phyloP scores from a whole-genome alignment of 2,797 vertebrate genomes.

The Pseudochromis fuscus region DNA sequence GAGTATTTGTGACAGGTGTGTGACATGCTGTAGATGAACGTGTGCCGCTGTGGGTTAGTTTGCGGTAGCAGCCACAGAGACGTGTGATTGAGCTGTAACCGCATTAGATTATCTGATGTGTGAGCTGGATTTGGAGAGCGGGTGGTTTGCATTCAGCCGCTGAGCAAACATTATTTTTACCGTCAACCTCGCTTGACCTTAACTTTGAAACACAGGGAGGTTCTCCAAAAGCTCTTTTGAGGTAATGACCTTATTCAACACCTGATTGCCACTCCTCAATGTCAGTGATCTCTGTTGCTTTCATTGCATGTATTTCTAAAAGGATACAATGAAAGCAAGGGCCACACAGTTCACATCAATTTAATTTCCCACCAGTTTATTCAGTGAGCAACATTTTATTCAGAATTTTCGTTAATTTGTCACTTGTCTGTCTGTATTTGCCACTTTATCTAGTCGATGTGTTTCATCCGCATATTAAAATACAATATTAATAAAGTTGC shows the following conservation, averaged over 20 bases:
- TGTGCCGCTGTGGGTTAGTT: conserved; percentile 34
- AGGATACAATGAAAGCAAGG: conserved; percentile 5
- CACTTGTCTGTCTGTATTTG: no score
- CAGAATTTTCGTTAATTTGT: neutral
- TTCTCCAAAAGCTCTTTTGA: conserved; percentile 16
- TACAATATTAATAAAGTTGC: neutral
- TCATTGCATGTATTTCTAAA: no score
- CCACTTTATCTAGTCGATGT: neutral
- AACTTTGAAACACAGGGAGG: conserved; percentile 19
- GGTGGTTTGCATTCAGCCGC: conserved; percentile 40
- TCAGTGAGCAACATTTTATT: neutral
- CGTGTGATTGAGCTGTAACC: conserved; percentile 41
- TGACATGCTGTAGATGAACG: conserved; percentile 49
- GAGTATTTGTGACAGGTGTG: conserved; percentile 59
- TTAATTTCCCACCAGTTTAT: neutral
- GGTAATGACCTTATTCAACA: conserved; percentile 25
- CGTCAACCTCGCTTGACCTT: conserved; percentile 19
- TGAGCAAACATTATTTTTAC: conserved; percentile 43
- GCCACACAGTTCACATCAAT: neutral
- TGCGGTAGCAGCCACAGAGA: conserved; percentile 13
- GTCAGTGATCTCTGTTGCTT: no score
- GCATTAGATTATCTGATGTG: conserved; percentile 31
- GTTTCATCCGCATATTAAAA: neutral
- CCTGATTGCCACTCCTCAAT: conserved; percentile 2
- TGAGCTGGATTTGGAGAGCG: conserved; percentile 45